Percentiles rank a stretch among this genome's conserved stretches.
Conservation (phyloP, 2,888 invertebrate genomes). For the Leptogaster cylindrica region DNA sequence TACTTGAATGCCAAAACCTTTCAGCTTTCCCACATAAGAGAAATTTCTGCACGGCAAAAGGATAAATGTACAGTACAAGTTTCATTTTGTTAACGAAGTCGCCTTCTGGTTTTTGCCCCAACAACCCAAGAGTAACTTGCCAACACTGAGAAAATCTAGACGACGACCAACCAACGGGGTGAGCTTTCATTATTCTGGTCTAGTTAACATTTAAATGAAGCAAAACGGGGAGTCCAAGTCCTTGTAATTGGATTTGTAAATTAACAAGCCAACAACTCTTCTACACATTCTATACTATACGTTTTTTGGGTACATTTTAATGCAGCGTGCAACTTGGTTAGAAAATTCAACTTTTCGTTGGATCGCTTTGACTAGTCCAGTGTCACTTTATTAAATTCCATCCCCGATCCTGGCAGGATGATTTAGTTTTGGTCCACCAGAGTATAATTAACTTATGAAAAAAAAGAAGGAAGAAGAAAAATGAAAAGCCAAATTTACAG, state of each 20-base stretch:
- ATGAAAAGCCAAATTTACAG: too few relatives aligned
- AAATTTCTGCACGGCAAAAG: neutral
- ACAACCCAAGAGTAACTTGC: conserved; percentile 17
- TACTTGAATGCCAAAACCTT: conserved; percentile 30
- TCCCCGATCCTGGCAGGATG: too few relatives aligned
- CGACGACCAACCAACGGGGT: too few relatives aligned
- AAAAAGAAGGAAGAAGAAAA: too few relatives aligned
- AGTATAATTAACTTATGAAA: too few relatives aligned
- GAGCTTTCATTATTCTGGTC: conserved; percentile 42
- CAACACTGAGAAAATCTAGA: conserved; percentile 17
- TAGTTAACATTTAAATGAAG: conserved; percentile 43
- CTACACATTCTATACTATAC: conserved; percentile 13
- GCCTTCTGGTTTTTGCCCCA: conserved; percentile 35
- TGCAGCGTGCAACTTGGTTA: conserved; percentile 18
- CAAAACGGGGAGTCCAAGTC: conserved; percentile 37
- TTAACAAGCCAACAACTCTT: conserved; percentile 40
- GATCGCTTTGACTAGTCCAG: too few relatives aligned
- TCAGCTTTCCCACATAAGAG: conserved; percentile 27
- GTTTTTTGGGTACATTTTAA: conserved; percentile 29
- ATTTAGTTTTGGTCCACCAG: too few relatives aligned
- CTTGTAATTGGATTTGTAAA: conserved; percentile 43
- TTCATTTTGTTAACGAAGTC: conserved; percentile 39
- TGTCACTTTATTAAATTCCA: too few relatives aligned
- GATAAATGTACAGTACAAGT: conserved; percentile 36
- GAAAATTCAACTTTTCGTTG: conserved; percentile 18